These are phyloP conservation scores for Etheostoma spectabile DNA, from an alignment of 2,113 vertebrate genomes.

Conservation along the genomic window DNA sequence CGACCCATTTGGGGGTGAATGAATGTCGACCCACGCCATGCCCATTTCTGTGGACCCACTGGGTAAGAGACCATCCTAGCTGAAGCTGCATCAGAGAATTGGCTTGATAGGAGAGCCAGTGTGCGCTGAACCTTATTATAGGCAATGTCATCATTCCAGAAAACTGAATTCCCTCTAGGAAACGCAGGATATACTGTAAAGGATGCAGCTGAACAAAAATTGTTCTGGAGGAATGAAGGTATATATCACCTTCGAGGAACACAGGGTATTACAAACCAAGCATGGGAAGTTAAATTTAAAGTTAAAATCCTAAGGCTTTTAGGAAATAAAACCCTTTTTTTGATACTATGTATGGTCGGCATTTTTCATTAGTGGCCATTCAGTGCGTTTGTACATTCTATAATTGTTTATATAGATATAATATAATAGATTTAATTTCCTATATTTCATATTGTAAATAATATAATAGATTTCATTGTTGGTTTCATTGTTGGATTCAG, in stretches of 20 bases:
- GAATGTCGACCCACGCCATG: conserved; percentile 46
- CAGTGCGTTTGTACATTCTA: not conserved
- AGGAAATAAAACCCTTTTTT: not conserved
- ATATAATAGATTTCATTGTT: not conserved
- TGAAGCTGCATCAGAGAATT: conserved; percentile 57
- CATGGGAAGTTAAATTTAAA: not conserved
- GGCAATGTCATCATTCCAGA: conserved; percentile 69
- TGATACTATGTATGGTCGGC: not conserved
- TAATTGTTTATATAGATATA: not conserved
- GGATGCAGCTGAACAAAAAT: conserved; percentile 53
- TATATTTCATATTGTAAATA: not conserved
- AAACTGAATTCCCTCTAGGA: conserved; percentile 64
- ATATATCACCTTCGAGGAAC: conserved; percentile 9
- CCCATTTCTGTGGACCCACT: conserved; percentile 63
- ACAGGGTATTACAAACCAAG: not conserved
- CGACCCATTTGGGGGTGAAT: conserved; percentile 67
- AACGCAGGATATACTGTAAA: conserved; percentile 39
- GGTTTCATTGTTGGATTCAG: not conserved
- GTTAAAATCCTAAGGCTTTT: not conserved
- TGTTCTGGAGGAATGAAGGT: conserved; percentile 20
- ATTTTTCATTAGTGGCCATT: not conserved
- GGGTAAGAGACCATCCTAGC: conserved; percentile 63
- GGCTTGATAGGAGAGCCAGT: conserved; percentile 66
- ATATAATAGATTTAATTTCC: too few relatives aligned
- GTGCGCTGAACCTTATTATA: conserved; percentile 72